A percentile compares a stretch with the other conserved stretches of the same genome.
Evolutionary conservation across 30 jellyfish, hydroid and myxozoan species (phyloP).

Genomic region (Clytia hemisphaerica): DNA sequence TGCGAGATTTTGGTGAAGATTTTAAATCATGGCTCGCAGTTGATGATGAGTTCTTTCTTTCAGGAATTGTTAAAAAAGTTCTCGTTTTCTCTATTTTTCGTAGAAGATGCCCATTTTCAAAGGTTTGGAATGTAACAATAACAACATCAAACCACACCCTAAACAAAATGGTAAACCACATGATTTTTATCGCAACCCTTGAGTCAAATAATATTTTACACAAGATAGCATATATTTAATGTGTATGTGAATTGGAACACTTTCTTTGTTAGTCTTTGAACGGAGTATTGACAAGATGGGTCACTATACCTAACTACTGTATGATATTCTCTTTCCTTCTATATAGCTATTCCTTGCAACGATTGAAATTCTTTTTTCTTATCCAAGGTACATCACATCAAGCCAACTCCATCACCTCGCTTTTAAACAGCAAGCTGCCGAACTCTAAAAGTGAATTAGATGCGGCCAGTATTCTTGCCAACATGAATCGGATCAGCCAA

Average conservation of each 20-base stretch:
- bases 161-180: not conserved
- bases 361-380: not conserved
- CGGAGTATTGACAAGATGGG: not conserved
- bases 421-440: slow-evolving; percentile 12
- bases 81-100: too few relatives aligned
- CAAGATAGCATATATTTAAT: too few relatives aligned
- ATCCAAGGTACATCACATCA: not conserved
- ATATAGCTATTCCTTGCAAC: not conserved
- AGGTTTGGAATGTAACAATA: slow-evolving; percentile 6
- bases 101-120: slow-evolving; percentile 24
- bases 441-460: slow-evolving; percentile 25
- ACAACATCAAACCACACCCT: not conserved
- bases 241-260: too few relatives aligned
- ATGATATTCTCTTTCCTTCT: not conserved
- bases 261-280: too few relatives aligned
- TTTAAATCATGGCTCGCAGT: too few relatives aligned
- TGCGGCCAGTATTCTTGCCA: slow-evolving; percentile 36
- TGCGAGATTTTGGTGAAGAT: too few relatives aligned
- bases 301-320: not conserved
- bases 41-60: too few relatives aligned
- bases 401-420: slow-evolving; percentile 19
- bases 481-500: slow-evolving; percentile 25
- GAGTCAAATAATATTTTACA: too few relatives aligned
- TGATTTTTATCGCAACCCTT: too few relatives aligned
- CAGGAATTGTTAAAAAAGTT: too few relatives aligned